Percentiles rank a stretch among this genome's conserved stretches.
These are phyloP conservation scores for Ricordea florida DNA, from an alignment of 92 coral and sea anemone species.

Conservation along the genomic window DNA sequence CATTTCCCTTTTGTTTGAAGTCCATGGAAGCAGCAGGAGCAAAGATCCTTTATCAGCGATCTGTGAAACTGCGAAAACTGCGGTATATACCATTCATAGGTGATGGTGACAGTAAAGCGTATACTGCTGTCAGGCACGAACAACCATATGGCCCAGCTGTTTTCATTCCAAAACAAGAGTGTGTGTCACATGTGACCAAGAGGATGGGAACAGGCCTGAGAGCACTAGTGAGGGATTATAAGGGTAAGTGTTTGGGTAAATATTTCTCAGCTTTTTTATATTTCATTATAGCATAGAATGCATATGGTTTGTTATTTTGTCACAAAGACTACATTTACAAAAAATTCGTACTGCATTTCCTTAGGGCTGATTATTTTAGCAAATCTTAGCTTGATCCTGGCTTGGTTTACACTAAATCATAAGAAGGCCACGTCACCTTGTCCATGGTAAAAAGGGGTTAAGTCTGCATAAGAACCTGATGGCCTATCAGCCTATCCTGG, in stretches of 20 bases:
- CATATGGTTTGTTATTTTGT: neutral
- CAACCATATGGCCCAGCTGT: slow-evolving; percentile 67
- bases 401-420: no score
- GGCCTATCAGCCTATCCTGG: no score
- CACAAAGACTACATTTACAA: neutral
- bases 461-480: no score
- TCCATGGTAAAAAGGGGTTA: no score
- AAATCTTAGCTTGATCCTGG: no score
- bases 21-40: slow-evolving; percentile 74
- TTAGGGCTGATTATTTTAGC: no score
- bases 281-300: neutral
- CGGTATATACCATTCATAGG: slow-evolving; percentile 56
- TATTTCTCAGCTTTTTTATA: neutral
- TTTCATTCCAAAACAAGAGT: slow-evolving; percentile 64
- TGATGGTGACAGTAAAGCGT: slow-evolving; percentile 56
- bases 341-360: no score
- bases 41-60: slow-evolving; percentile 24
- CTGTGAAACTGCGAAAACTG: slow-evolving; percentile 12
- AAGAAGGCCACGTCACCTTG: no score
- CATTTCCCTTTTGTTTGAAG: neutral
- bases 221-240: slow-evolving; percentile 17
- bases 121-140: slow-evolving; percentile 5
- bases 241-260: slow-evolving; percentile 14
- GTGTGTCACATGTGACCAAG: slow-evolving; percentile 53
- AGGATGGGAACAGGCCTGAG: slow-evolving; percentile 54